These are phyloP conservation scores for Mactra quadrangularis DNA, from an alignment of 1,140 invertebrate genomes.

Conservation along the genomic window DNA sequence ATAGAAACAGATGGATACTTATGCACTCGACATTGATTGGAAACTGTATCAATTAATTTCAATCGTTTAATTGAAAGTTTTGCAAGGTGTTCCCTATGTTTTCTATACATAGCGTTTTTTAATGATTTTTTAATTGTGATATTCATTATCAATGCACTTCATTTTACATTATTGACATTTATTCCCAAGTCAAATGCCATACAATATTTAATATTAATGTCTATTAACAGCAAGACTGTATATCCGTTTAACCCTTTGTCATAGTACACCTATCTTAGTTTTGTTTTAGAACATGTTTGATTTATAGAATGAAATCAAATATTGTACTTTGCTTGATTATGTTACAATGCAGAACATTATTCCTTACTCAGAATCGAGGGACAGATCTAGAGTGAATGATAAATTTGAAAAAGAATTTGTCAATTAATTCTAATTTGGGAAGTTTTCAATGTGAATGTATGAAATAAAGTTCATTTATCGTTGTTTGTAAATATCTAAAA, in stretches of 20 bases:
- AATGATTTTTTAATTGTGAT: constrained; percentile 26
- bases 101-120: constrained; percentile 21
- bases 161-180: constrained; percentile 12
- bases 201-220: constrained; percentile 24
- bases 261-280: constrained; percentile 53
- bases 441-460: too few species aligned
- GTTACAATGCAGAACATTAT: too few species aligned
- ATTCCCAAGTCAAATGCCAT: constrained; percentile 31
- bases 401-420: too few species aligned
- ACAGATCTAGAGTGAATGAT: too few species aligned
- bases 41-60: constrained; percentile 23
- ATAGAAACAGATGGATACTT: constrained; percentile 22
- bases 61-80: constrained; percentile 18
- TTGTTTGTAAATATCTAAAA: too few species aligned
- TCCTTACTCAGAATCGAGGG: too few species aligned
- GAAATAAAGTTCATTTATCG: too few species aligned
- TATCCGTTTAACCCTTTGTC: constrained; percentile 17
- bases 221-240: background rate
- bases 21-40: background rate
- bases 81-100: too few species aligned
- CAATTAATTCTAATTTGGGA: too few species aligned
- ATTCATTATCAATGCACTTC: constrained; percentile 20
- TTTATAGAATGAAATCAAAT: too few species aligned
- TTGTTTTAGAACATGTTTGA: too few species aligned
- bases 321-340: too few species aligned